Conservation (phyloP, 2,888 invertebrate genomes). For the Trachelus iudaicus region DNA sequence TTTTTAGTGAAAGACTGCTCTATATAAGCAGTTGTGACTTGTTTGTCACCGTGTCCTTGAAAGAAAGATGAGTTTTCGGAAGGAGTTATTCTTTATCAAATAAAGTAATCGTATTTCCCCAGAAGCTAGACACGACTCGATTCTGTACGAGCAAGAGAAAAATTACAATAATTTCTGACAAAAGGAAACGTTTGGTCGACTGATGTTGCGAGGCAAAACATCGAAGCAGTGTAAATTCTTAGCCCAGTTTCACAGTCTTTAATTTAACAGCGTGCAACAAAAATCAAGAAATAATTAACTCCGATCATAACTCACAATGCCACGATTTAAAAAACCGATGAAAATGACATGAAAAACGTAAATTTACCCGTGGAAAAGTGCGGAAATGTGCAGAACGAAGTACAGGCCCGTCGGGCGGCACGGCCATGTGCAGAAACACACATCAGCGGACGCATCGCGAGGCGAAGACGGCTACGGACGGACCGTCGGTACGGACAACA, state of each 20-base stretch:
- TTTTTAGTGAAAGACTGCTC: conserved; percentile 7
- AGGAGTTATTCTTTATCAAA: not conserved
- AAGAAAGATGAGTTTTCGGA: not conserved
- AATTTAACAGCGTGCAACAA: not conserved
- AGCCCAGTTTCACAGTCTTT: not conserved
- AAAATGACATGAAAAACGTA: conserved; percentile 3
- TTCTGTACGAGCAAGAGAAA: not conserved
- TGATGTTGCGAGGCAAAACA: not conserved
- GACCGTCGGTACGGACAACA: conserved; percentile 54
- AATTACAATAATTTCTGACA: not conserved
- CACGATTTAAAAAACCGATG: not conserved
- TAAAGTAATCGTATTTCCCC: not conserved
- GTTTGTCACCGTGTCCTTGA: conserved; percentile 52
- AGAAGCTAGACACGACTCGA: not conserved
- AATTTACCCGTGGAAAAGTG: conserved; percentile 51
- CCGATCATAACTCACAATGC: not conserved
- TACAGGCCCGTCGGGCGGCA: conserved; percentile 49
- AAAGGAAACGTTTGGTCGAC: not conserved
- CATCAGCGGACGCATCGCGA: conserved; percentile 57
- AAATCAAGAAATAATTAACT: not conserved
- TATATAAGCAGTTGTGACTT: conserved; percentile 22
- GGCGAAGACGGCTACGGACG: conserved; percentile 56
- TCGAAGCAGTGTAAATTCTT: not conserved
- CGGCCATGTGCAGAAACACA: conserved; percentile 64
- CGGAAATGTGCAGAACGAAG: conserved; percentile 46